Evolutionary conservation across 2,888 invertebrate species (phyloP), one percentile per base, ranked within the genome.

Genomic region (Falcaria lacertinaria): DNA sequence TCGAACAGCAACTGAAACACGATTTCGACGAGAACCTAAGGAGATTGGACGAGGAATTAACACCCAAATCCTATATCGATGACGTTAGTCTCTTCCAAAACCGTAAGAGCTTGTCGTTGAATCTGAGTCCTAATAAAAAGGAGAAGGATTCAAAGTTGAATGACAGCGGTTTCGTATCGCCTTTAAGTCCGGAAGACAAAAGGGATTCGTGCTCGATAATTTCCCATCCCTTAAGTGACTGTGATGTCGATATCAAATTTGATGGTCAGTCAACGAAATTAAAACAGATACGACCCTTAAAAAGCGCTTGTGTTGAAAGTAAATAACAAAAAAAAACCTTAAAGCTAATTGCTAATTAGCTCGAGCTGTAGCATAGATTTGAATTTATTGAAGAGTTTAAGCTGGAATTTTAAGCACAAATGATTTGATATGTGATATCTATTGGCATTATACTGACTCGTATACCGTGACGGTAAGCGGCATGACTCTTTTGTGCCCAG

Each of bases 161-260:
- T 22, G 93, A 94, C 43, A 93, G 93, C 38, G 94, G 93, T 0
- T 90, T 93, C 6, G 92, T 91, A 0, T 93, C 93, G 0, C 93
- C 94, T 0, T 57, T 91, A 6, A 91, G 89, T 46, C 93, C 92
- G 1, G 89, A 85, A 7, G 82, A 62, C 40, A 85, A 72, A 47
- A 78, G 81, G 2, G 90, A 89, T 11, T 68, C 66, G 0, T 75
- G 74, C 28, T 89, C 90, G 0, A 71, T 80, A 0, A 67, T 88
- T 1, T 91, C 91, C 39, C 96, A 95, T 80, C 96, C 96, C 0
- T 66, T 96, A 2, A 94, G 95, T 53, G 93, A 94, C 62, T 93
- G 93, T 45, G 96, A 95, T 66, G 94, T 95, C 0, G 94, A 93
- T 64, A 95, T 96, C 36, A 94, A 93, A 50, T 96, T 93, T 65